Conservation (phyloP, 1,140 invertebrate species). For the Drosophila albomicans region DNA sequence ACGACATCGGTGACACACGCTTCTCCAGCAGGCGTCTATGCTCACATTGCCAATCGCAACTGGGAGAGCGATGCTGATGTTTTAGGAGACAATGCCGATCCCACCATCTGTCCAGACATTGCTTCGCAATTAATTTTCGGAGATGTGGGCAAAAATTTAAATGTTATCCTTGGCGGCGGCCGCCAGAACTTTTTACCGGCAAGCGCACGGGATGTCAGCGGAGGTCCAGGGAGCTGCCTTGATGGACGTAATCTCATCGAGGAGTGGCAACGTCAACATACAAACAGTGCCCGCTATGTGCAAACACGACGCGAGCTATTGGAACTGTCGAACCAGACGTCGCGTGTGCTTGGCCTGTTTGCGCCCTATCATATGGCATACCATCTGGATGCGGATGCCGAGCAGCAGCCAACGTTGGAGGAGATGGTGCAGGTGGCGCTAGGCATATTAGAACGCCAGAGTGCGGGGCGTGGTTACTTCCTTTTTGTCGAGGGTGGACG, state of each 20-base stretch:
- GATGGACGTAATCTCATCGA: constrained; percentile 91
- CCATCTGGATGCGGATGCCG: constrained; percentile 86
- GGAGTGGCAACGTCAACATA: constrained; percentile 87
- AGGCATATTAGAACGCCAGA: constrained; percentile 87
- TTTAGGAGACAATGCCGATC: constrained; percentile 62
- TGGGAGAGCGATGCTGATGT: constrained; percentile 92
- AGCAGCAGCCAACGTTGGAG: constrained; percentile 89
- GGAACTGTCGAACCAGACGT: constrained; percentile 81
- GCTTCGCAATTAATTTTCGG: constrained; percentile 90
- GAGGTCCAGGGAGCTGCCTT: constrained; percentile 85
- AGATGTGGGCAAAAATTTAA: constrained; percentile 87
- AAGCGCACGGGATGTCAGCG: constrained; percentile 71
- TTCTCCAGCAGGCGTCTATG: constrained; percentile 91
- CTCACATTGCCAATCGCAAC: constrained; percentile 89
- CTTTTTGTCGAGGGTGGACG: constrained; percentile 89
- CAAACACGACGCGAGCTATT: constrained; percentile 87
- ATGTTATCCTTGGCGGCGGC: constrained; percentile 91
- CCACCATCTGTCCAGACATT: constrained; percentile 88
- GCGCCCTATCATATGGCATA: constrained; percentile 86
- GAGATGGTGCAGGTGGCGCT: constrained; percentile 92
- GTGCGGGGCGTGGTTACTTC: constrained; percentile 91
- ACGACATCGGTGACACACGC: constrained; percentile 93
- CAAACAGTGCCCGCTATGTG: constrained; percentile 87
- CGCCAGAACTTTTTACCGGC: constrained; percentile 89
- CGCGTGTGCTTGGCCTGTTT: constrained; percentile 86